These are phyloP conservation scores for Catalaphyllia jardinei DNA, from an alignment of 64 coral and sea anemone genomes.

Conservation along the genomic window DNA sequence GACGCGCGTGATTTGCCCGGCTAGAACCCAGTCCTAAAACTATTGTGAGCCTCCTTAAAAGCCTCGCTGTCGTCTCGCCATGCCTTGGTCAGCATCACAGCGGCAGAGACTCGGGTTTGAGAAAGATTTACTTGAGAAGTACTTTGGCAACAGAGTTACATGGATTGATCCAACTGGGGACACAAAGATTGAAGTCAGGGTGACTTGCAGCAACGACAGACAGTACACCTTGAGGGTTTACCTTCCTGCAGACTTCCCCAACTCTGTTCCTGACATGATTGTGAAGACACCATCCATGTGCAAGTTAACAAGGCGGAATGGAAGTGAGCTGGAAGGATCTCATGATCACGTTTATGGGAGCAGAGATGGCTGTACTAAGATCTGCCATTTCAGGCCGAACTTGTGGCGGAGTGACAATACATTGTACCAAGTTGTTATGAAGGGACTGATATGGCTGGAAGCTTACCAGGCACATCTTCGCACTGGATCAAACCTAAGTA, in stretches of 20 bases:
- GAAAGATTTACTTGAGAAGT: conserved; percentile 59
- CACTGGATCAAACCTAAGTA: not conserved
- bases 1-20: too few species aligned
- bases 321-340: too few species aligned
- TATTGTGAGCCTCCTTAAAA: too few species aligned
- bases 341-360: not conserved
- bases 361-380: conserved; percentile 51
- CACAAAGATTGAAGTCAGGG: conserved; percentile 49
- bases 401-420: conserved; percentile 46
- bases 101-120: conserved; percentile 67
- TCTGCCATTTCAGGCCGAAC: conserved; percentile 38
- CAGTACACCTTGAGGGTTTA: conserved; percentile 60
- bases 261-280: conserved; percentile 56
- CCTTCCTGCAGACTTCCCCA: conserved; percentile 58
- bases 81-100: conserved; percentile 69
- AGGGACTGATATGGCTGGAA: conserved; percentile 76
- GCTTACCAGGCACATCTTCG: conserved; percentile 65
- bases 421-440: conserved; percentile 73
- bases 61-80: not conserved
- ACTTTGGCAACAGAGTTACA: conserved; percentile 60
- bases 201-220: conserved; percentile 47
- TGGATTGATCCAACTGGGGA: conserved; percentile 64
- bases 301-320: too few species aligned
- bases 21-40: too few species aligned
- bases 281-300: conserved; percentile 18